Evolutionary conservation across 1,140 invertebrate genomes (phyloP).

Genomic region (Drosophila repleta): DNA sequence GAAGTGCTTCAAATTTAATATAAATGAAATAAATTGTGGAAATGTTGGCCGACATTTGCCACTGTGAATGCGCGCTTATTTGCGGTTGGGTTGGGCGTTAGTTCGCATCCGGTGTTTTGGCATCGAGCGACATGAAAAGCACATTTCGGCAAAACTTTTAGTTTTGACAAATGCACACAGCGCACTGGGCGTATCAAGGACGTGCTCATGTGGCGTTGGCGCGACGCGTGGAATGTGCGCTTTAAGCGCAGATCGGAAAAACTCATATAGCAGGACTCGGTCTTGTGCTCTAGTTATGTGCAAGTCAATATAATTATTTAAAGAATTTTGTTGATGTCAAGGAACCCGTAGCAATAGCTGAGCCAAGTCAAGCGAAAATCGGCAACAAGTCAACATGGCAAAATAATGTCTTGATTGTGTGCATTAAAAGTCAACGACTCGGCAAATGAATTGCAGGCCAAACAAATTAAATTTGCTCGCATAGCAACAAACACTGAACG

Average conservation of each 20-base stretch:
- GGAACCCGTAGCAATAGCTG: slow-evolving; percentile 25
- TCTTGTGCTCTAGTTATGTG: slow-evolving; percentile 36
- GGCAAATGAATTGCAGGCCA: slow-evolving; percentile 77
- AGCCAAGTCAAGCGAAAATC: slow-evolving; percentile 61
- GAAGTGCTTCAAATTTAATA: no score
- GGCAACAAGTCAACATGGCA: slow-evolving; percentile 65
- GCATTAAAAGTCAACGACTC: slow-evolving; percentile 76
- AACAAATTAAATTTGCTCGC: slow-evolving; percentile 70
- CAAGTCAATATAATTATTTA: slow-evolving; percentile 52
- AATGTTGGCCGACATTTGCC: not conserved
- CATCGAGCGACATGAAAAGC: slow-evolving; percentile 48
- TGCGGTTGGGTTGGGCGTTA: not conserved
- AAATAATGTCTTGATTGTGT: slow-evolving; percentile 67
- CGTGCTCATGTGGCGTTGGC: slow-evolving; percentile 12
- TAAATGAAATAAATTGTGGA: no score
- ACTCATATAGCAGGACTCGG: not conserved
- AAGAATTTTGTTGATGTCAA: slow-evolving; percentile 46
- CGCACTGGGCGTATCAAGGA: slow-evolving; percentile 12
- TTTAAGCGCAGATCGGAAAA: slow-evolving; percentile 15
- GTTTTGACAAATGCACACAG: slow-evolving; percentile 32
- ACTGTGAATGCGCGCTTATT: not conserved
- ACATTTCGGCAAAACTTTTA: slow-evolving; percentile 28
- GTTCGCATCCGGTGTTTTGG: slow-evolving; percentile 19
- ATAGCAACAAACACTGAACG: slow-evolving; percentile 33
- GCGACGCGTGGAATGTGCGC: slow-evolving; percentile 10